A percentile compares a stretch with the other conserved stretches of the same genome.
Evolutionary conservation across 2,797 vertebrate genomes (phyloP).

Genomic region (Merluccius polli): DNA sequence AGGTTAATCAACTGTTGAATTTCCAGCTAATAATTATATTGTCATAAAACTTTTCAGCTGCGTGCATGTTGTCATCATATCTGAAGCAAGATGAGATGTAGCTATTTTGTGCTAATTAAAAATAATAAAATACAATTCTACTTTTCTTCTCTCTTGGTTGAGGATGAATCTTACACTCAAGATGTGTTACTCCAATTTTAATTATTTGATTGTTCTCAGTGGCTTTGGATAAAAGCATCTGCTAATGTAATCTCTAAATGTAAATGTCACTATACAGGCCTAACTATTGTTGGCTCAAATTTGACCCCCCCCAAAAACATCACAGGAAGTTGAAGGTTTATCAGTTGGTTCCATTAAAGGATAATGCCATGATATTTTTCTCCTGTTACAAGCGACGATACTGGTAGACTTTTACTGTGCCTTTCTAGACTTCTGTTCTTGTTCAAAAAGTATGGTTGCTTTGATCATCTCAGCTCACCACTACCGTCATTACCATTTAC

Average conservation of each 20-base stretch:
- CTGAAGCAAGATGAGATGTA: not conserved
- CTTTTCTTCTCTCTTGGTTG: not conserved
- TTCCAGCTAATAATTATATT: not conserved
- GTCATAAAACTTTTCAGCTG: not conserved
- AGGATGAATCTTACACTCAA: not conserved
- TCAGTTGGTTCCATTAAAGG: no score
- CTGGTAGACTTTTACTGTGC: not conserved
- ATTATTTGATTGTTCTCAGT: not conserved
- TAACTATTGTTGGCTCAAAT: no score
- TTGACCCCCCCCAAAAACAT: no score
- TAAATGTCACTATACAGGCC: no score
- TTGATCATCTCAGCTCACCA: not conserved
- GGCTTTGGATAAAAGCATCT: no score
- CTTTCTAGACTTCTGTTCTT: no score
- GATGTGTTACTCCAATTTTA: not conserved
- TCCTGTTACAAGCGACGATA: not conserved
- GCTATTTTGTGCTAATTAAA: not conserved
- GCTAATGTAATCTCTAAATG: no score
- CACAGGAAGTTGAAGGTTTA: no score
- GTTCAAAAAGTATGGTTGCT: not conserved
- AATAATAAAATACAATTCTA: not conserved
- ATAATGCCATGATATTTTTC: not conserved
- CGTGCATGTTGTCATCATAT: not conserved
- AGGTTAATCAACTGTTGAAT: not conserved
- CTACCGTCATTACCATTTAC: not conserved